These are phyloP conservation scores for Phalacrocorax pelagicus DNA, from an alignment of 2,113 vertebrate genomes.

Conservation along the genomic window DNA sequence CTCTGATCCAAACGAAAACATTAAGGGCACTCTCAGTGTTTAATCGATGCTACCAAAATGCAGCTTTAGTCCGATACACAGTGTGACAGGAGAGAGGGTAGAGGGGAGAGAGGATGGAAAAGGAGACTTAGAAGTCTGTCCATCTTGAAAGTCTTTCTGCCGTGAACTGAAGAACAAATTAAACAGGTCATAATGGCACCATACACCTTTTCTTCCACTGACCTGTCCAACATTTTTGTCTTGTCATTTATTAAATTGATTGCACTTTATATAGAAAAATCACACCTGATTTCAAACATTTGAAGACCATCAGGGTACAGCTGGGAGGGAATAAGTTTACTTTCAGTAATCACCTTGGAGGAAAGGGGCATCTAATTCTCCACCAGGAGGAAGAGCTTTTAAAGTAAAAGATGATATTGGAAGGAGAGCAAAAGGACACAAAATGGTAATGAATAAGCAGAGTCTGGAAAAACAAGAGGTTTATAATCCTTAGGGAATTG, in stretches of 20 bases:
- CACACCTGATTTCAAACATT: not conserved
- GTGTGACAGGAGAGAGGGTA: not conserved
- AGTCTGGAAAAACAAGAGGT: not conserved
- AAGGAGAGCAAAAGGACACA: not conserved
- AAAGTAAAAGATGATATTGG: not conserved
- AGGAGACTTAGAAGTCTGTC: not conserved
- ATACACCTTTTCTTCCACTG: not conserved
- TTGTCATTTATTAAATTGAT: not conserved
- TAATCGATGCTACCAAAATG: not conserved
- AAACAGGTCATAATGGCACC: not conserved
- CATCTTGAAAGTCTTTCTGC: not conserved
- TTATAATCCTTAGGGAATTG: not conserved
- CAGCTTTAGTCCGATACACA: not conserved
- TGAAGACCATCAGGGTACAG: not conserved
- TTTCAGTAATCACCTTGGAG: not conserved
- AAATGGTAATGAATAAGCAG: not conserved
- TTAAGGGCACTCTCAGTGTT: not conserved
- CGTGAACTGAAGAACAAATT: slow-evolving; percentile 21
- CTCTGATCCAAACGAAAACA: not conserved
- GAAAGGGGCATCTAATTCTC: not conserved
- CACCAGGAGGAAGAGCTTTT: not conserved
- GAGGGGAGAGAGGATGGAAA: not conserved
- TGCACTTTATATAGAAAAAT: not conserved
- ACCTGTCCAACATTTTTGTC: not conserved
- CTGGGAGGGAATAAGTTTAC: not conserved